Base-by-base conservation (phyloP, 2,888 invertebrate species). In the Spilarctia lutea region DNA sequence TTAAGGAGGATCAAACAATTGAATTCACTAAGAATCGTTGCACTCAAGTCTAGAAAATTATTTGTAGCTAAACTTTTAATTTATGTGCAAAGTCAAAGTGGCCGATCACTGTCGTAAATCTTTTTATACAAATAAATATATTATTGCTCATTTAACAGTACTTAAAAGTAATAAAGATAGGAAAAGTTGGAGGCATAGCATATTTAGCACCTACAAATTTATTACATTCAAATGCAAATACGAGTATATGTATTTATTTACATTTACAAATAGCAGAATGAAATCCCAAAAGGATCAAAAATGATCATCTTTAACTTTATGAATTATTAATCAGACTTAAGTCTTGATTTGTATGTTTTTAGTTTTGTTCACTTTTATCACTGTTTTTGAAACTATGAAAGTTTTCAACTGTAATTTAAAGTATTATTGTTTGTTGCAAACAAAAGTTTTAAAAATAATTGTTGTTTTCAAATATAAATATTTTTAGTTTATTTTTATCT, bases 141-240 rank as follows among this genome's bases (percentile, higher is more conserved):
- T 76, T 72, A 75, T 72, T 35, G 68, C 48, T 69, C 69, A 75
- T 77, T 80, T 73, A 18, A 48, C 66, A 73, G 18, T 39, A 56
- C 63, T 75, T 73, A 74, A 66, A 42, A 66, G 66, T 76, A 66
- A 65, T 75, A 76, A 82, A 79, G 63, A 75, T 65, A 65, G 52
- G 35, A 77, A 52, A 74, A 85, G 78, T 83, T n/a, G 11, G 68
- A 75, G 48, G 42, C 48, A 69, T 83, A 71, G 80, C 80, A 81
- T 63, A 52, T 65, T 72, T 27, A 24, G 30, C 18, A 20, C 18
- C n/a, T 39, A 18, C 68, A 70, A 79, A 81, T 81, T 83, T 83
- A 81, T 85, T 74, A 71, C 73, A 79, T 81, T 78, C 45, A 65
- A 75, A 84, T 84, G 82, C 74, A 72, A 84, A 84, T 84, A 27